Conservation (phyloP, 1,140 invertebrate genomes). For the Drosophila jambulina region DNA sequence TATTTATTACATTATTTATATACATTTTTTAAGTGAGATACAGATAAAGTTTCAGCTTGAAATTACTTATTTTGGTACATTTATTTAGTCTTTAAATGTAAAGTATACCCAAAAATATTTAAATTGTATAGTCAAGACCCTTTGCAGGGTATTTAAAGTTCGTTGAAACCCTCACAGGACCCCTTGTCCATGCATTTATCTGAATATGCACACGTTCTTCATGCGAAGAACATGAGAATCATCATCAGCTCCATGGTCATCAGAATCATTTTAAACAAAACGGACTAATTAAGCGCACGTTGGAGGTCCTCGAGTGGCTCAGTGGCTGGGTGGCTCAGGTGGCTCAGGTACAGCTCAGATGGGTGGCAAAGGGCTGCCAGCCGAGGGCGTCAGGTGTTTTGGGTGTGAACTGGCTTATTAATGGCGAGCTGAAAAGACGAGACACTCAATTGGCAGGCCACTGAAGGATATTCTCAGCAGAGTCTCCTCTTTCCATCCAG, state of each 20-base stretch:
- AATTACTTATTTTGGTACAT: neutral
- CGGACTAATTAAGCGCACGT: conserved; percentile 80
- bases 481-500: neutral
- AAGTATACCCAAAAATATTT: neutral
- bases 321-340: neutral
- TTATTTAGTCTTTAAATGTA: neutral
- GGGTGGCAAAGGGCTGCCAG: conserved; percentile 4
- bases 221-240: conserved; percentile 40
- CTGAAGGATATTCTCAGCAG: neutral
- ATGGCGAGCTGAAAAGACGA: conserved; percentile 11
- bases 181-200: conserved; percentile 19
- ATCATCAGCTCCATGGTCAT: conserved; percentile 60
- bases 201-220: conserved; percentile 17
- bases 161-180: neutral
- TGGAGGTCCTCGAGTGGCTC: conserved; percentile 47
- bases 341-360: neutral
- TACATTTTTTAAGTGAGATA: neutral
- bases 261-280: conserved; percentile 80
- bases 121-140: neutral
- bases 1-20: neutral
- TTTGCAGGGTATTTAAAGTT: neutral
- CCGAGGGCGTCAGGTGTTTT: conserved; percentile 39
- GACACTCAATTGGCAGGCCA: conserved; percentile 34
- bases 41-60: too few species aligned
- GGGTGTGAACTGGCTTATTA: conserved; percentile 58